Evolutionary conservation across 2,888 invertebrate genomes (phyloP).

Genomic region (Eupithecia pulchellata): DNA sequence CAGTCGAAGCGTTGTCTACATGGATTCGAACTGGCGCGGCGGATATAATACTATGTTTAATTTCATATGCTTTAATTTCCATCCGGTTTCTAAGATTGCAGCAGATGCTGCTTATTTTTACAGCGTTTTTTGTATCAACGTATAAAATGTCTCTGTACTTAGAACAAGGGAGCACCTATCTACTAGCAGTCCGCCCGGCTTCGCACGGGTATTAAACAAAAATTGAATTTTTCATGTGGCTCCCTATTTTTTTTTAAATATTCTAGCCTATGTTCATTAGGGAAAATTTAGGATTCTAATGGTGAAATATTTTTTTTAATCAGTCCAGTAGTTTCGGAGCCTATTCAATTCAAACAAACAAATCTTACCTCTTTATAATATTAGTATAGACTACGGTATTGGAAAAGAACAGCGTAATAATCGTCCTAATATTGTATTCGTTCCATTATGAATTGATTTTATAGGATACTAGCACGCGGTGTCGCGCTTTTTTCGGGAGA

Average conservation of each 20-base stretch:
- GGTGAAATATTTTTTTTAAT: too few species aligned
- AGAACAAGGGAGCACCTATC: background rate
- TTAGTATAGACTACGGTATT: background rate
- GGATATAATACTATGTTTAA: constrained; percentile 48
- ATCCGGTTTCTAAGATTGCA: constrained; percentile 44
- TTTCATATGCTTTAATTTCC: constrained; percentile 39
- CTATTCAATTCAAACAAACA: too few species aligned
- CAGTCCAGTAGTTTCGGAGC: too few species aligned
- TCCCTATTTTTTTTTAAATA: too few species aligned
- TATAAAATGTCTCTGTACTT: background rate
- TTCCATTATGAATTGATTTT: background rate
- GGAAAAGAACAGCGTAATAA: background rate
- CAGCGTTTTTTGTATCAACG: constrained; percentile 18
- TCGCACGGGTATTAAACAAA: too few species aligned
- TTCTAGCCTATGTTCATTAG: too few species aligned
- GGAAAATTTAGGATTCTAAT: too few species aligned
- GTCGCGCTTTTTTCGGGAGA: background rate
- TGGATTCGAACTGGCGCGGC: constrained; percentile 48
- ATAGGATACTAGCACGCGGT: background rate
- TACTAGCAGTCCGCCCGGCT: too few species aligned
- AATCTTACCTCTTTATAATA: too few species aligned
- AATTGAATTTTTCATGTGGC: too few species aligned
- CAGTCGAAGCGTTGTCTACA: constrained; percentile 50
- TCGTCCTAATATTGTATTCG: background rate
- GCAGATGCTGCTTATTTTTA: constrained; percentile 35